phyloP scores from a whole-genome alignment of 2,888 invertebrate genomes.

The Microdon myrmicae region DNA sequence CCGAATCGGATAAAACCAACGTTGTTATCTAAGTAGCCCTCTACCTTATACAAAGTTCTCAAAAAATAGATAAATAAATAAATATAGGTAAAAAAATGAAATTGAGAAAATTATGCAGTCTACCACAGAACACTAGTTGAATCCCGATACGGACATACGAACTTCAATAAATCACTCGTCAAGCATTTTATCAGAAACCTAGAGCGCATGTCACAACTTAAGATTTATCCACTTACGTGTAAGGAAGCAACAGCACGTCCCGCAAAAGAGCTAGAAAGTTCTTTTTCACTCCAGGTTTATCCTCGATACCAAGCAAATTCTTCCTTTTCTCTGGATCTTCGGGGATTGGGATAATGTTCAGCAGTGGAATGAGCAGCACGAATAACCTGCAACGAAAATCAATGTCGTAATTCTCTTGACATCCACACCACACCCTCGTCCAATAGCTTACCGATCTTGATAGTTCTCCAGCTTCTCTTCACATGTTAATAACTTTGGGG shows the following conservation, averaged over 20 bases:
- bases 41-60: no score
- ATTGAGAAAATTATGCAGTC: no score
- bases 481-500: conserved; percentile 80
- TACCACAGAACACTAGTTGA: no score
- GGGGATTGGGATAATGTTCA: conserved; percentile 76
- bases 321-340: conserved; percentile 73
- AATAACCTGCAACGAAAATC: conserved; percentile 73
- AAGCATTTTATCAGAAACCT: no score
- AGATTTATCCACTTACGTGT: conserved; percentile 72
- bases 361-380: conserved; percentile 80
- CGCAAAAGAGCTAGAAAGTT: conserved; percentile 79
- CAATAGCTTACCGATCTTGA: conserved; percentile 77
- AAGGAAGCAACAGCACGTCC: conserved; percentile 86
- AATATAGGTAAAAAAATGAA: no score
- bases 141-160: no score
- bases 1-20: no score
- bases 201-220: no score
- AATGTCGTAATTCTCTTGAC: conserved; percentile 6
- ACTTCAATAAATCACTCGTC: no score
- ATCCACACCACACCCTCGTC: conserved; percentile 2
- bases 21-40: no score
- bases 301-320: conserved; percentile 76
- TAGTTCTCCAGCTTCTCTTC: conserved; percentile 85
- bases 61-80: no score
- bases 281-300: conserved; percentile 71